Base-by-base conservation (phyloP, 2,888 invertebrate species). In the Dermolepida albohirtum region DNA sequence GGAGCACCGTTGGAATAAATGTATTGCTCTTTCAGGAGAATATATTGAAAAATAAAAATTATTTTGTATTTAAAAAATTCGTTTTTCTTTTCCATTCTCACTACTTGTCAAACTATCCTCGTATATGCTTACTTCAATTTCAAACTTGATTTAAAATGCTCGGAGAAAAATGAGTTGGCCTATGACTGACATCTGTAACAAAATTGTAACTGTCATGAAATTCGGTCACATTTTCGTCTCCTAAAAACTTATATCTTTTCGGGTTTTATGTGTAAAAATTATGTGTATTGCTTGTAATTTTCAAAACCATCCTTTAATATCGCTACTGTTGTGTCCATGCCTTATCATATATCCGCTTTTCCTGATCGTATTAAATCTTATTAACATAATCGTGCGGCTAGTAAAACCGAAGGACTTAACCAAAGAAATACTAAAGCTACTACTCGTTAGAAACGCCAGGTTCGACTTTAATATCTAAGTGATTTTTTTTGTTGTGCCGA, bases 201-300 rank as follows among this genome's bases (percentile, higher is more conserved):
- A 69, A 69, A 69, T 69, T 69, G 43, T 54, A 51, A 66, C 66
- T 69, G 69, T 69, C 69, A 69, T 51, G 57, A 44, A 54, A 65
- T 51, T 68, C 44, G 47, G 29, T 62, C 62, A 59, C 44, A 34
- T 67, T 59, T 67, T 59, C 62, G 43, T 43, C 50, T 40, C 43
- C 57, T 17, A 27, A 52, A 63, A 66, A 47, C 39, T 50, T 29
- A 59, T 41, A 52, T 49, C 41, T 50, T 62, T 69, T 66, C 62
- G 62, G 66, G 66, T 49, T 64, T 69, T 54, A n/a, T 16, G 52
- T 40, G 65, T 69, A 62, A 29, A 68, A 69, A 69, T 69, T 69
- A 69, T 69, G 69, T 66, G 69, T 69, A 66, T 69, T 62, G 69
- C 69, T 69, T 69, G 62, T 62, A 52, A 63, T n/a, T 43, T 44